Evolutionary conservation across 1,140 invertebrate genomes (phyloP).

Genomic region (Drosophila paulistorum): DNA sequence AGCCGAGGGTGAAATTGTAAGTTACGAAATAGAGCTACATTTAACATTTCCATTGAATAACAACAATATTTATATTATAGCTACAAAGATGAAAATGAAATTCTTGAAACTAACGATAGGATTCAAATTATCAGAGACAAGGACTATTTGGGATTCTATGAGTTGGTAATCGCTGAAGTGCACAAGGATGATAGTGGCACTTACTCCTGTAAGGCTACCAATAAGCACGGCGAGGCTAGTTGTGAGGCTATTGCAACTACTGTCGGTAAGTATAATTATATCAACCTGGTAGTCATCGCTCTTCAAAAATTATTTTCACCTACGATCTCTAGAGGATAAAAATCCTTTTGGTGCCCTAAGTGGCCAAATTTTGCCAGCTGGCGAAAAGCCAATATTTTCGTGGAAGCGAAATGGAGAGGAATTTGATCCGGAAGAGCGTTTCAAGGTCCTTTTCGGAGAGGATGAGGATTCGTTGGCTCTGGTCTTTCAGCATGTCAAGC

Average conservation of each 20-base stretch:
- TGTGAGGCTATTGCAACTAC: conserved; percentile 92
- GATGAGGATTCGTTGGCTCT: conserved; percentile 96
- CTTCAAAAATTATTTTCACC: background rate
- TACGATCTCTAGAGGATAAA: conserved; percentile 87
- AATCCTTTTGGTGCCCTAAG: conserved; percentile 90
- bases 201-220: conserved; percentile 94
- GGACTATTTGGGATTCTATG: conserved; percentile 93
- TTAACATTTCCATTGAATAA: background rate
- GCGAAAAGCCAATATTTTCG: conserved; percentile 91
- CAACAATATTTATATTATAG: conserved; percentile 84
- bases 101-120: conserved; percentile 88
- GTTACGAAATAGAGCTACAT: conserved; percentile 74
- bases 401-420: conserved; percentile 96
- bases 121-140: conserved; percentile 90
- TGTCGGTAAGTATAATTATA: conserved; percentile 85
- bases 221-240: conserved; percentile 90
- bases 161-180: conserved; percentile 94
- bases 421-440: conserved; percentile 96
- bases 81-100: conserved; percentile 91
- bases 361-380: conserved; percentile 87
- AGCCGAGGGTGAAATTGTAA: conserved; percentile 93
- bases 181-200: conserved; percentile 91
- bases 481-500: conserved; percentile 96
- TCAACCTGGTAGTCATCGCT: background rate
- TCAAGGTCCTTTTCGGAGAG: conserved; percentile 96